Evolutionary conservation across 2,113 vertebrate species (phyloP).

Genomic region (Smithornis capensis): DNA sequence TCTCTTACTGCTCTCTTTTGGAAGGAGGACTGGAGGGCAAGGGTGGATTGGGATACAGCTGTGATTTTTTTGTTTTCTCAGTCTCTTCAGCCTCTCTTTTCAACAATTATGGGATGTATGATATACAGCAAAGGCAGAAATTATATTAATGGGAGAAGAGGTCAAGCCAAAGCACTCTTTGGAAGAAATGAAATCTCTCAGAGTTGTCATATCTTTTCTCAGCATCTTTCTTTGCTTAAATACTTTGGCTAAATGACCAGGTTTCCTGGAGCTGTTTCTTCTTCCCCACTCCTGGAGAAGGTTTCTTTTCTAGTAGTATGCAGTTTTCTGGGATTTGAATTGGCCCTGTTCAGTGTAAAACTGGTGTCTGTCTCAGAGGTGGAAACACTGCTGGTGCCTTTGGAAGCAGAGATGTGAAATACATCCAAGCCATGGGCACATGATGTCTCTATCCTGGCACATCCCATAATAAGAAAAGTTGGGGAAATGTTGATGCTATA

Average conservation of each 20-base stretch:
- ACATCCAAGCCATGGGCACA: fast-evolving
- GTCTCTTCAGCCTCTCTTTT: neutral
- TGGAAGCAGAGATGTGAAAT: neutral
- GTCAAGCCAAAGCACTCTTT: neutral
- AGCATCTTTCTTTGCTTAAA: neutral
- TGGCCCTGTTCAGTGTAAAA: neutral
- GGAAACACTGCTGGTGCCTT: neutral
- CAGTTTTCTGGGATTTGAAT: neutral
- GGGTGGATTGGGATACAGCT: neutral
- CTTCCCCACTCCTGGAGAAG: neutral
- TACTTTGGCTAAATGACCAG: neutral
- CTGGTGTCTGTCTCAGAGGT: neutral
- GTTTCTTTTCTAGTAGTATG: neutral
- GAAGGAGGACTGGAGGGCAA: neutral
- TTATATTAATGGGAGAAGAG: neutral
- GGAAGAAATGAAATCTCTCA: neutral
- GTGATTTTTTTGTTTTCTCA: neutral
- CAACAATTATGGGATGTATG: neutral
- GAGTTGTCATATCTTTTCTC: neutral
- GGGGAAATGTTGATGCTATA: neutral
- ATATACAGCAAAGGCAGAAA: neutral
- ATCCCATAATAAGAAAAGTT: neutral
- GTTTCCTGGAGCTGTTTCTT: neutral
- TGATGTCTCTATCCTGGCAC: neutral
- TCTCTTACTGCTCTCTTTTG: neutral